Evolutionary conservation across 2,888 invertebrate genomes (phyloP), one percentile per base, ranked within the genome.

Genomic region (Nomada hirtipes): DNA sequence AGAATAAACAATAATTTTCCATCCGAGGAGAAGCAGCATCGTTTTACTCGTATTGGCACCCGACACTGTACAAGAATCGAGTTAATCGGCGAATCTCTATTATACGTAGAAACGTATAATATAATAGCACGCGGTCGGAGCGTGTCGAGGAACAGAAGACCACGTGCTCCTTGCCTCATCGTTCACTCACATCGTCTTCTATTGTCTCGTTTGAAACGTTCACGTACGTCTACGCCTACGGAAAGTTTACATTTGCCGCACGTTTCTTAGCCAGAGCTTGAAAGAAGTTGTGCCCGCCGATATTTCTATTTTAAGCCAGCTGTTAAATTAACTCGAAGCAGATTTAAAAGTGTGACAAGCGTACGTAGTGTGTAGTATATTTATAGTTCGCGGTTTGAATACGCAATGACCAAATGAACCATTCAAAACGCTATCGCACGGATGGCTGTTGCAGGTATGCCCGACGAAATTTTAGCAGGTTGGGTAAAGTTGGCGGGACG

Each of bases 141-240:
- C 87, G 87, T 87, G 87, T 53, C 55, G 50, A 76, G 36, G 53
- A 79, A 64, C 44, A 26, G 59, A 53, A 36, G 20, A 52, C 69
- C 83, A 87, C 85, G 85, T 87, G 83, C 78, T 82, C 60, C 82
- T 80, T 65, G 55, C 57, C 60, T 76, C 79, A 59, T 53, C 42
- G 52, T 69, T 63, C 67, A 53, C 72, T 47, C 44, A 29, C 65
- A 23, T 50, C 52, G 10, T 20, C 23, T 60, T n/a, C 61, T 42
- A 15, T 53, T 52, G 15, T 61, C 50, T 52, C 20, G 26, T n/a
- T 47, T 47, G 44, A 15, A 63, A 60, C 36, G 18, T 15, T 36
- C 11, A 29, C 60, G 60, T 11, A 42, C 9, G 36, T 18, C 10
- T n/a, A 9, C 18, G 18, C 9, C 20, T 11, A 42, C 20, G 55